Evolutionary conservation across 1,140 invertebrate genomes (phyloP), one percentile per base, ranked within the genome.

Genomic region (Leptopilina boulardi): DNA sequence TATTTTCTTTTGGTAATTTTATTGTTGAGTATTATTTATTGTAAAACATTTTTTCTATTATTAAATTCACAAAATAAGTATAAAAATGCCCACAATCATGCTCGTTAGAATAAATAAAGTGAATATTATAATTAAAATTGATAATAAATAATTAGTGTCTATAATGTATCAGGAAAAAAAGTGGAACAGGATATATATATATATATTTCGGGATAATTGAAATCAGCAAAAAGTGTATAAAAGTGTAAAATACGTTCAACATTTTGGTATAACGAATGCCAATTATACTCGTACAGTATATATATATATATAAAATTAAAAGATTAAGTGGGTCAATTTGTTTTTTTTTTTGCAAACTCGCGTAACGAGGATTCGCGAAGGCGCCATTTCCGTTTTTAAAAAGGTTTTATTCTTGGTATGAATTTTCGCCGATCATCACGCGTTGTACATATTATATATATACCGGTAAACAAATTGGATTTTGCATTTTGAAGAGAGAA

Each of bases 111-210:
- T n/a, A n/a, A n/a, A n/a, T n/a, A n/a, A n/a, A n/a, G n/a, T n/a
- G n/a, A n/a, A n/a, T n/a, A n/a, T n/a, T n/a, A n/a, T n/a, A n/a
- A n/a, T n/a, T n/a, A n/a, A n/a, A n/a, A n/a, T n/a, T n/a, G 4
- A 6, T 11, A n/a, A 47, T 51, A 15, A 18, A 51, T 18, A 18
- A 51, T 51, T 51, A 51, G 15, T 51, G 66, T 72, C 81, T n/a
- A n/a, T n/a, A n/a, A n/a, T n/a, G n/a, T n/a, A 86, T 82, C 80
- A 79, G 77, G 9, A 77, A 75, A 76, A 77, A 77, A 66, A 66
- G 10, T 66, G 21, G 59, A 47, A 77, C 71, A 71, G 73, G 66
- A 56, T 21, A 8, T 11, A 66, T 23, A 74, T 54, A 72, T 23
- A 74, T 41, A 44, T 74, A 74, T 77, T 47, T 73, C 78, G 30